phyloP scores from a whole-genome alignment of 2,113 vertebrate species.

The Heterochromis multidens region DNA sequence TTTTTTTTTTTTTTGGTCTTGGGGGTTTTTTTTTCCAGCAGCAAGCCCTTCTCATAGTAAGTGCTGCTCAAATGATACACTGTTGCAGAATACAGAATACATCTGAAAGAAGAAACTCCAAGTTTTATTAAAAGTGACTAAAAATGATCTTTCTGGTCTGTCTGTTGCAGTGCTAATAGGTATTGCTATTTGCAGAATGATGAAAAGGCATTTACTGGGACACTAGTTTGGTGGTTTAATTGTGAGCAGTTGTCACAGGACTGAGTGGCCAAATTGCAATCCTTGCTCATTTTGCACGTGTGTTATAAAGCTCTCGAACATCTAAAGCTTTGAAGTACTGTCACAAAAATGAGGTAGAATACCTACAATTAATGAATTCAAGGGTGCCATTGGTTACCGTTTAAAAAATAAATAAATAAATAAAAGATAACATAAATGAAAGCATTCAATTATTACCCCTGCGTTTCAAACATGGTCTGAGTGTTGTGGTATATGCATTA shows the following conservation, averaged over 20 bases:
- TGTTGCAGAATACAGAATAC: neutral
- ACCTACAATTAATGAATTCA: neutral
- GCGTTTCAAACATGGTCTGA: neutral
- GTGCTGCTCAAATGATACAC: neutral
- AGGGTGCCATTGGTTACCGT: neutral
- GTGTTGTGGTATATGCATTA: neutral
- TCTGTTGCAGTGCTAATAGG: neutral
- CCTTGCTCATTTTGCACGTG: neutral
- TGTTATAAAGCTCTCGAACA: neutral
- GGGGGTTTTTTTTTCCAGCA: too few relatives aligned
- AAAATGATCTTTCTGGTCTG: neutral
- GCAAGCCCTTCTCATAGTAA: neutral
- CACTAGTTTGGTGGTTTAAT: neutral
- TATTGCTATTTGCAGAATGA: neutral
- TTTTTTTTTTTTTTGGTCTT: too few relatives aligned
- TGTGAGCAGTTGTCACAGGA: neutral
- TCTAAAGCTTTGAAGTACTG: neutral
- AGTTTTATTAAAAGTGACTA: neutral
- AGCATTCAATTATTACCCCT: neutral
- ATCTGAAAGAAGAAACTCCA: neutral
- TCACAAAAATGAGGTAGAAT: neutral
- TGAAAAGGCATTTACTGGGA: neutral
- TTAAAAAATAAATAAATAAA: neutral
- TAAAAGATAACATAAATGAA: neutral
- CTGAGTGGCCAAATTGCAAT: neutral